Evolutionary conservation across 1,140 invertebrate genomes (phyloP).

Genomic region (Oscheius sp.): DNA sequence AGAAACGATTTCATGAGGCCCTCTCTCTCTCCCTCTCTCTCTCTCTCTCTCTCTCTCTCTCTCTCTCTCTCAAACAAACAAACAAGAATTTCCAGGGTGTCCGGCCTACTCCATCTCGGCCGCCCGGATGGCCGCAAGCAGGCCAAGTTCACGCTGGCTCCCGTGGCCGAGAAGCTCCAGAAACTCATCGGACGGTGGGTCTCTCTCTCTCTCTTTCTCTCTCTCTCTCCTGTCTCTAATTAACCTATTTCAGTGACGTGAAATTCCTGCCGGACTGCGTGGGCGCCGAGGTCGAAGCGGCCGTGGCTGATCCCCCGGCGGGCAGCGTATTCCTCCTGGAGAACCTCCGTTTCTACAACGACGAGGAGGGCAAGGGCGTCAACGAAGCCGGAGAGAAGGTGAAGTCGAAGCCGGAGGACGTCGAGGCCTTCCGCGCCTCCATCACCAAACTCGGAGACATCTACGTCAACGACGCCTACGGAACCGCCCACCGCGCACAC

Average conservation of each 20-base stretch:
- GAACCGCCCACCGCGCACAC: background rate
- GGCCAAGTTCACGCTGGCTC: constrained; percentile 83
- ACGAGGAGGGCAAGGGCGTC: constrained; percentile 97
- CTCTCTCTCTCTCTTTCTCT: background rate
- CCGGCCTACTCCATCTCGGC: too few species aligned
- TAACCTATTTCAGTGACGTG: constrained; percentile 69
- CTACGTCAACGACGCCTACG: constrained; percentile 90
- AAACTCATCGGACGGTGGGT: constrained; percentile 74
- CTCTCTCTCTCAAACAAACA: too few species aligned
- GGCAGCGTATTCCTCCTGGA: constrained; percentile 91
- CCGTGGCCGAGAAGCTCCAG: constrained; percentile 85
- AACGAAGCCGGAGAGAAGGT: constrained; percentile 65
- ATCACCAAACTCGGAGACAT: constrained; percentile 86
- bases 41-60: too few species aligned
- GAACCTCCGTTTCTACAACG: constrained; percentile 92
- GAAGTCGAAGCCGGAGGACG: background rate
- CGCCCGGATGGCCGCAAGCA: constrained; percentile 84
- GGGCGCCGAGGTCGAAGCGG: constrained; percentile 82
- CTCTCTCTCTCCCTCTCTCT: too few species aligned
- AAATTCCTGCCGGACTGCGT: constrained; percentile 88
- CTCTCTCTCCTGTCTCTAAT: background rate
- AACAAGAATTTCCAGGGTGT: too few species aligned
- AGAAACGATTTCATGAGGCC: constrained; percentile 24
- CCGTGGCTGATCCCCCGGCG: constrained; percentile 79
- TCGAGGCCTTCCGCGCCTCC: background rate